Conservation (phyloP, 1,140 invertebrate species). For the Aplysia californica region DNA sequence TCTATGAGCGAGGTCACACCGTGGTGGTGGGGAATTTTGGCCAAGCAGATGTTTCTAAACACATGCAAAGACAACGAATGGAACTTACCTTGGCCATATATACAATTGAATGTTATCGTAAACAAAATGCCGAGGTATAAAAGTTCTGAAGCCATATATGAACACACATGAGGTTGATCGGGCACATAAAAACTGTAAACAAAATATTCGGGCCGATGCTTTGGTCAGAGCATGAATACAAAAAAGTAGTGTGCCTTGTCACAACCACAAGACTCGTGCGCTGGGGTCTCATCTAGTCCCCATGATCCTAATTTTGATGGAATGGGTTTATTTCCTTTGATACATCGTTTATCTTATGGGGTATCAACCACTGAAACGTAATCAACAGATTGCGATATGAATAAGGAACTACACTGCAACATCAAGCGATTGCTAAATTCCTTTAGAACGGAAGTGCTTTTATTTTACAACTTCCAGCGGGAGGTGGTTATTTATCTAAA, state of each 20-base stretch:
- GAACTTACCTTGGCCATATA: constrained; percentile 33
- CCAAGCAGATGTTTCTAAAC: constrained; percentile 22
- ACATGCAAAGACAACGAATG: constrained; percentile 14
- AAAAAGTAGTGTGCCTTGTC: too few relatives aligned
- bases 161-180: constrained; percentile 40
- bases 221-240: constrained; percentile 31
- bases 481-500: constrained; percentile 3
- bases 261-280: too few relatives aligned
- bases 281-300: too few relatives aligned
- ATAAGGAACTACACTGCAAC: too few relatives aligned
- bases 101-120: constrained; percentile 35
- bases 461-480: neutral
- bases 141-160: constrained; percentile 40
- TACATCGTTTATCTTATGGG: too few relatives aligned
- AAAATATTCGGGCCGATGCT: constrained; percentile 39
- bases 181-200: constrained; percentile 41
- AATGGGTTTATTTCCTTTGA: too few relatives aligned
- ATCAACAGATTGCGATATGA: too few relatives aligned
- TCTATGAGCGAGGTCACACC: constrained; percentile 35
- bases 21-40: constrained; percentile 7
- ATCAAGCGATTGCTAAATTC: too few relatives aligned
- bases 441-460: constrained; percentile 9
- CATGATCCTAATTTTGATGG: too few relatives aligned
- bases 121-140: constrained; percentile 42
- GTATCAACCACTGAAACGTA: too few relatives aligned